Percentiles rank a stretch among this genome's conserved stretches.
Conservation (phyloP, 2,888 invertebrate species). For the Ischnus inquisitorius region DNA sequence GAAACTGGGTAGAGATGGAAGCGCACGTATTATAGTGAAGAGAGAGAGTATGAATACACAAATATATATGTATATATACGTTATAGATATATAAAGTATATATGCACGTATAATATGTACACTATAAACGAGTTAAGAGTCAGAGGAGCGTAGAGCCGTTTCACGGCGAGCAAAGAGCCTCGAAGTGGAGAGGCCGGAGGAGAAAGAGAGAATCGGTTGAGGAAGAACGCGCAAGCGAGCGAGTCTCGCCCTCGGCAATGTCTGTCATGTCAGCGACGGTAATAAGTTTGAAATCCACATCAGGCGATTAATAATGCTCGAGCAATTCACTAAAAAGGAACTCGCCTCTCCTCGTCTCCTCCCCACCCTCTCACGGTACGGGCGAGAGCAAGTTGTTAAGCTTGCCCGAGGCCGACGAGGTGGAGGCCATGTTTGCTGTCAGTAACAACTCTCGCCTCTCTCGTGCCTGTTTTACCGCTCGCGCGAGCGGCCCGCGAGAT, state of each 20-base stretch:
- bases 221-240: constrained; percentile 62
- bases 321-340: constrained; percentile 82
- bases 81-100: background rate
- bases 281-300: constrained; percentile 84
- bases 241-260: constrained; percentile 71
- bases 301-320: constrained; percentile 84
- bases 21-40: constrained; percentile 6
- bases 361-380: constrained; percentile 61
- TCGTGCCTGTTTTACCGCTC: constrained; percentile 29
- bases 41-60: background rate
- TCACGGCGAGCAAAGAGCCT: constrained; percentile 46
- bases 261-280: constrained; percentile 81
- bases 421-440: constrained; percentile 82
- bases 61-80: background rate
- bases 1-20: constrained; percentile 59
- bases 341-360: constrained; percentile 49
- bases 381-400: constrained; percentile 77
- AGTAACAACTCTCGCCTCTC: constrained; percentile 79
- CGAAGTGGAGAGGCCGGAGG: constrained; percentile 33
- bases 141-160: constrained; percentile 29
- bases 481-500: constrained; percentile 39
- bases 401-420: constrained; percentile 77
- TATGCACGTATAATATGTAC: background rate
- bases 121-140: constrained; percentile 30
- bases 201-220: background rate